Base-by-base conservation (phyloP, 2,113 vertebrate species). In the Leptosomus discolor region DNA sequence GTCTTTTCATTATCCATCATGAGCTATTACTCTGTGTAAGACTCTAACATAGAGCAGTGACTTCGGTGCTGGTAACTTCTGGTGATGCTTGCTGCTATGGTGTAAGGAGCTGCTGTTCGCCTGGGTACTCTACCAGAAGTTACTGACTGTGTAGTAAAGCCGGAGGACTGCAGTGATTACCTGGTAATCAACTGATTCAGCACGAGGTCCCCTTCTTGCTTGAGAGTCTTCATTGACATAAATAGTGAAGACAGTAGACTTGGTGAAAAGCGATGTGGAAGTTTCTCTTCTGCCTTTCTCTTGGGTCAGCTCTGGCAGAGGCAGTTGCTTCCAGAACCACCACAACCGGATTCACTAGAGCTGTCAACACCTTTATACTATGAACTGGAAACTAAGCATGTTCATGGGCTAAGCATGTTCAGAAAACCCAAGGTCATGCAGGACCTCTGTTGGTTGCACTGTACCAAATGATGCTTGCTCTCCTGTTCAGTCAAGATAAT, bases 401-500 rank as follows among this genome's bases (percentile, higher is more conserved):
- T 56, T 85, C 73, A 16, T 26, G 32, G 39, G 24, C 11, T 24
- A 80, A 90, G 77, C 36, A 16, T 57, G 67, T 51, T 87, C 51
- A 60, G 75, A 92, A 95, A 83, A 45, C 4, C 23, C 32, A 48
- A 81, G 93, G 85, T 93, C 81, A 90, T 29, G 18, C 17, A 9
- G 53, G 65, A 84, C 23, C 46, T 37, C 84, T 73, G 54, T 85
- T 64, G n/a, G n/a, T n/a, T n/a, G 57, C 39, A 69, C 88, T 94
- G 83, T 91, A 94, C 27, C 76, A 95, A 94, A 94, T 95, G 81
- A 85, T 90, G 90, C 90, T 67, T 74, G 39, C 69, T 94, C 30
- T 91, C 43, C 80, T 94, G 53, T 85, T 94, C 86, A 96, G 67
- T 94, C 79, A 90, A 86, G 75, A 91, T 88, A 96, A 95, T 96